A percentile compares a stretch with the other conserved stretches of the same genome.
These are phyloP conservation scores for Sesamia nonagrioides DNA, from an alignment of 1,140 invertebrate genomes.

Conservation along the genomic window DNA sequence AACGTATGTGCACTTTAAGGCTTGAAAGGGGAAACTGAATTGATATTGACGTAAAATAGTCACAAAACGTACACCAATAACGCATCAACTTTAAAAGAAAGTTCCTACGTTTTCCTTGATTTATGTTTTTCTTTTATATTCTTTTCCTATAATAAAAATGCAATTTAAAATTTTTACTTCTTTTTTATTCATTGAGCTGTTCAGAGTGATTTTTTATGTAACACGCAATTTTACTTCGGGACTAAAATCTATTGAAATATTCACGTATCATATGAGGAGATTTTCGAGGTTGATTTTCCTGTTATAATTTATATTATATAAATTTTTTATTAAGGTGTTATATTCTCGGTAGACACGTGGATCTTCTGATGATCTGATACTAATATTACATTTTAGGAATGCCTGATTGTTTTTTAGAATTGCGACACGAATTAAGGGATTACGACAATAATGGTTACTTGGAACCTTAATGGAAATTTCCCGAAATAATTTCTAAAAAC, in stretches of 20 bases:
- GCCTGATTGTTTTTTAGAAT: no score
- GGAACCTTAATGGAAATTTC: no score
- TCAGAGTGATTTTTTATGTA: not conserved
- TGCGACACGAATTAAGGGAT: no score
- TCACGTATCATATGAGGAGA: no score
- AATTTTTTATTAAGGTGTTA: no score
- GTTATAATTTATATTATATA: no score
- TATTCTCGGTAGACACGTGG: no score
- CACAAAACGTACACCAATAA: not conserved
- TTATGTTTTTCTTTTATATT: constrained; percentile 33
- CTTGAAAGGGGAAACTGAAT: constrained; percentile 4
- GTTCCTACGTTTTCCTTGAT: constrained; percentile 9
- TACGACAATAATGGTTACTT: no score
- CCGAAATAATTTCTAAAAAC: no score
- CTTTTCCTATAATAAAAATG: constrained; percentile 41
- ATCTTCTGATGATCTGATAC: no score
- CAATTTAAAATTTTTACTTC: constrained; percentile 22
- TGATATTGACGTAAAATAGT: constrained; percentile 12
- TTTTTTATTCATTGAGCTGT: constrained; percentile 35
- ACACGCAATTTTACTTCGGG: not conserved
- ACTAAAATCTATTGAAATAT: constrained; percentile 17
- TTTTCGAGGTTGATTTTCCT: no score
- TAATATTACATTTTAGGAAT: no score
- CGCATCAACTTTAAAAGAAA: constrained; percentile 25
- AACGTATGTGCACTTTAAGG: constrained; percentile 45